Evolutionary conservation across 2,113 vertebrate species (phyloP).

Genomic region (Dolichotis patagonum): DNA sequence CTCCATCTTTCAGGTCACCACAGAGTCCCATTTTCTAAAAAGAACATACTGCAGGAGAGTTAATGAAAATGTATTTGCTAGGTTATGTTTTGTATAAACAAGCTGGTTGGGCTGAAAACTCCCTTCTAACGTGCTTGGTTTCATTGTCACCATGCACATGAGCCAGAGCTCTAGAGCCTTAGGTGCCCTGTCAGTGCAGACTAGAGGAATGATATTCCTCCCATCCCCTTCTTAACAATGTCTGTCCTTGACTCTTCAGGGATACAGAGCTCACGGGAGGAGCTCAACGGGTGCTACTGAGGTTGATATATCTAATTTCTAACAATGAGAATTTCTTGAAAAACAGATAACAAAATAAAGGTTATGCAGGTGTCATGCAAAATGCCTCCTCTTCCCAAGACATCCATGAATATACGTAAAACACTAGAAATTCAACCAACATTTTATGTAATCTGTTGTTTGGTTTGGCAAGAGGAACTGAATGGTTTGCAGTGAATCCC

Average conservation of each 20-base stretch:
- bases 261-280: neutral
- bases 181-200: neutral
- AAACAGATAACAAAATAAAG: neutral
- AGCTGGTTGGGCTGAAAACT: neutral
- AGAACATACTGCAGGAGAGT: neutral
- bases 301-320: neutral
- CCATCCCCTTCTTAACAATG: neutral
- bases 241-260: neutral
- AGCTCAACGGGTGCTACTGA: neutral
- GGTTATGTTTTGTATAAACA: neutral
- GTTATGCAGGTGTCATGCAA: neutral
- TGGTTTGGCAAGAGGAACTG: neutral
- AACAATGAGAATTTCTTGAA: neutral
- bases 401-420: neutral
- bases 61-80: neutral
- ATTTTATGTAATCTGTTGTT: neutral
- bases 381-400: neutral
- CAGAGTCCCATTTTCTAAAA: neutral
- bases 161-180: neutral
- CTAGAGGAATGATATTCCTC: neutral
- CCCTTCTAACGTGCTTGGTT: neutral
- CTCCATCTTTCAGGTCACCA: neutral
- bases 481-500: neutral
- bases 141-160: neutral
- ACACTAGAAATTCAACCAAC: neutral